Percentiles rank a stretch among this genome's conserved stretches.
phyloP scores from a whole-genome alignment of 2,888 invertebrate species.

The Habrosyne pyritoides region DNA sequence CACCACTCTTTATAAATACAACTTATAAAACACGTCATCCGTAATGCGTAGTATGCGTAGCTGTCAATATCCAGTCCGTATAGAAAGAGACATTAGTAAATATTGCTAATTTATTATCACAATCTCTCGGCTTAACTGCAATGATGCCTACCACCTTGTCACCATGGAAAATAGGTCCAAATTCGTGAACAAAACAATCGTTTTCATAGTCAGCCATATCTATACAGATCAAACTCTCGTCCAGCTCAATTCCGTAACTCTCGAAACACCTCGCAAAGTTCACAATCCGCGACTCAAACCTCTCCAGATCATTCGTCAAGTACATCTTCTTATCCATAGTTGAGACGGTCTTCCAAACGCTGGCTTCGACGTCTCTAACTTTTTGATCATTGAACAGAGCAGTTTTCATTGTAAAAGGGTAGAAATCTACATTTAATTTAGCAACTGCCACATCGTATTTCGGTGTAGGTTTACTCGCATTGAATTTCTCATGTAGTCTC shows the following conservation, averaged over 20 bases:
- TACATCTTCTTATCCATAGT: conserved; percentile 67
- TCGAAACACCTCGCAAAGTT: conserved; percentile 48
- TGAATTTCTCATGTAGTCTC: conserved; percentile 64
- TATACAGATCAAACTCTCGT: conserved; percentile 59
- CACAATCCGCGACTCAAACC: conserved; percentile 41
- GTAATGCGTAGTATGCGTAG: conserved; percentile 39
- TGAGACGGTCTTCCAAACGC: conserved; percentile 69
- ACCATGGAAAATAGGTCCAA: conserved; percentile 60
- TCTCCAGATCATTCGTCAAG: conserved; percentile 64
- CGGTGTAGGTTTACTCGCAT: conserved; percentile 36
- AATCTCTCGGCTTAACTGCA: conserved; percentile 56
- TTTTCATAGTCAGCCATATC: conserved; percentile 53
- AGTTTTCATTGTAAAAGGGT: conserved; percentile 44
- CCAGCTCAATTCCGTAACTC: conserved; percentile 51
- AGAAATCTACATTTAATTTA: conserved; percentile 52
- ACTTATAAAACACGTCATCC: conserved; percentile 25
- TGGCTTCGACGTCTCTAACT: conserved; percentile 36
- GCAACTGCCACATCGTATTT: conserved; percentile 69
- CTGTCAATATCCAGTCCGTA: conserved; percentile 42
- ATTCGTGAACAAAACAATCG: conserved; percentile 70
- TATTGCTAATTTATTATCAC: conserved; percentile 48
- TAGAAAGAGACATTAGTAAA: conserved; percentile 52
- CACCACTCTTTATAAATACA: neutral
- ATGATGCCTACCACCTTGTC: conserved; percentile 64
- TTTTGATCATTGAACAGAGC: conserved; percentile 48